Evolutionary conservation across 1,140 invertebrate species (phyloP).

Genomic region (Micrasema longulum): DNA sequence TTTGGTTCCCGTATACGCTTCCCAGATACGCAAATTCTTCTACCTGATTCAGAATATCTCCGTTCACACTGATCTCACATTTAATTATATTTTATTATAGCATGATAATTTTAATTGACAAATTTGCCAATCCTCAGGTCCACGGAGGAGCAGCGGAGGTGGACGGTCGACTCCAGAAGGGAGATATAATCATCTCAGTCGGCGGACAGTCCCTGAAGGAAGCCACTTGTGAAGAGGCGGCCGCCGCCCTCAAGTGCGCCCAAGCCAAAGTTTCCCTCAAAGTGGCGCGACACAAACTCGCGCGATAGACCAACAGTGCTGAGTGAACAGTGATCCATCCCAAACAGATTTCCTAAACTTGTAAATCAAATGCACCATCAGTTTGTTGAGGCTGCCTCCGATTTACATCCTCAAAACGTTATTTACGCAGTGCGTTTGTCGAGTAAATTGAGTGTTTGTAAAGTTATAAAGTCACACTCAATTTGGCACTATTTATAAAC

Average conservation of each 20-base stretch:
- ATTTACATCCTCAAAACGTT: too few relatives aligned
- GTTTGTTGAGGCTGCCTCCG: too few relatives aligned
- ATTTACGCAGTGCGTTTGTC: too few relatives aligned
- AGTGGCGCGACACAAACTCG: constrained; percentile 83
- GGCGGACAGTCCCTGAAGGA: constrained; percentile 89
- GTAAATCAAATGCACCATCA: background rate
- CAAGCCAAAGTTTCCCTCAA: constrained; percentile 83
- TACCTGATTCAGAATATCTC: too few relatives aligned
- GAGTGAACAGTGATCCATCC: background rate
- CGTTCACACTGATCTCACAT: too few relatives aligned
- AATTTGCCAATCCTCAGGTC: constrained; percentile 69
- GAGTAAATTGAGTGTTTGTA: too few relatives aligned
- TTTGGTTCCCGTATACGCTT: too few relatives aligned
- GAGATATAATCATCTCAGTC: constrained; percentile 91
- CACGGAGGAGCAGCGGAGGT: constrained; percentile 91
- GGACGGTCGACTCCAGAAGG: constrained; percentile 91
- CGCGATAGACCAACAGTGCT: constrained; percentile 43
- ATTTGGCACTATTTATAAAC: too few relatives aligned
- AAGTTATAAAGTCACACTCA: too few relatives aligned
- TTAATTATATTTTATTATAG: background rate
- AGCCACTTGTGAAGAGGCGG: constrained; percentile 87
- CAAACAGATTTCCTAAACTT: background rate
- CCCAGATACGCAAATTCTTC: too few relatives aligned
- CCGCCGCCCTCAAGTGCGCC: constrained; percentile 87
- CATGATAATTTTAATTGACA: background rate